Conservation (phyloP, 2,113 vertebrate genomes). For the Malurus cyaneus region DNA sequence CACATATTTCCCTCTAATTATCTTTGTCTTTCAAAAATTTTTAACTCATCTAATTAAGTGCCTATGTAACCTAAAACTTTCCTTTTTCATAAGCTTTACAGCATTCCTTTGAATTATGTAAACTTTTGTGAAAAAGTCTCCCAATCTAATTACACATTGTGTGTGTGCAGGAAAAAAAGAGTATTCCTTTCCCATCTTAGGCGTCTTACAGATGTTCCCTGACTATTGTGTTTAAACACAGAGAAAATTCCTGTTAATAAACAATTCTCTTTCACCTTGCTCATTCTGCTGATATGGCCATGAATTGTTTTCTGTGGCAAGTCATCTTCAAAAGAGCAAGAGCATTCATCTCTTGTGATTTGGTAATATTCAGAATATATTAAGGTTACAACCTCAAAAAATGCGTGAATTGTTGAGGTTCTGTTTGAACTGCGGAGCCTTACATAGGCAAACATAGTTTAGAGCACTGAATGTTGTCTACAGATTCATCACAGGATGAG, state of each 20-base stretch:
- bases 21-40: background rate
- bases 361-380: background rate
- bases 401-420: background rate
- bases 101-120: background rate
- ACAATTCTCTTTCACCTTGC: background rate
- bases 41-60: background rate
- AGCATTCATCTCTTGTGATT: background rate
- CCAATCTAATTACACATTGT: accelerated
- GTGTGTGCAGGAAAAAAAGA: accelerated
- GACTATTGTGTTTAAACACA: background rate
- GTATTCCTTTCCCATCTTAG: background rate
- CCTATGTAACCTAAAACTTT: background rate
- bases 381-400: background rate
- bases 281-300: background rate
- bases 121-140: background rate
- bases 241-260: background rate
- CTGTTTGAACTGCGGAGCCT: background rate
- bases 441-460: background rate
- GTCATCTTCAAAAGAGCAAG: background rate
- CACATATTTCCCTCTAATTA: background rate
- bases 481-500: background rate
- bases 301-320: background rate
- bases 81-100: background rate
- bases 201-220: background rate
- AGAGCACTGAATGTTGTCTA: background rate